A percentile compares a stretch with the other conserved stretches of the same genome.
These are phyloP conservation scores for Orchesella cincta DNA, from an alignment of 1,140 invertebrate genomes.

Conservation along the genomic window DNA sequence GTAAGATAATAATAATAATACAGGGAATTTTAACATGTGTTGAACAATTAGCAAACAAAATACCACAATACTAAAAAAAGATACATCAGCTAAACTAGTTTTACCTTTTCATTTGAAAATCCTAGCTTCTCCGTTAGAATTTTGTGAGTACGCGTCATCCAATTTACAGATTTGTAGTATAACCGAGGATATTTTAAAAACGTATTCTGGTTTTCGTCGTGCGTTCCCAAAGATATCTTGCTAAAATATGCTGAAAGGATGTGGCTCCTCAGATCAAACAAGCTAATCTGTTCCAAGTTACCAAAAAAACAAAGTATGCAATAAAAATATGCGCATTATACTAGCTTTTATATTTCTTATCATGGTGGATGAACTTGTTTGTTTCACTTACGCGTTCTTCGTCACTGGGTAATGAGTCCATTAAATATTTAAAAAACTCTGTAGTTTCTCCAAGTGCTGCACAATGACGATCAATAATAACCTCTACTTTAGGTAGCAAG, in stretches of 20 bases:
- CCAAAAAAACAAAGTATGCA: too few relatives aligned
- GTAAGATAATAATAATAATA: background rate
- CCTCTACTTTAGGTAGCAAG: background rate
- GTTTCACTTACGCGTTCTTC: background rate
- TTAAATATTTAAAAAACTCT: background rate
- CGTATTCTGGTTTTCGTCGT: background rate
- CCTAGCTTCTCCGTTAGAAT: background rate
- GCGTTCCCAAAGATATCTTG: background rate
- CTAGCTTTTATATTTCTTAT: background rate
- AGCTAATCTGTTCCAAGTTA: background rate
- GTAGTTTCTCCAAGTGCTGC: background rate
- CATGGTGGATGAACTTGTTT: too few relatives aligned
- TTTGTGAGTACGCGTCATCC: background rate
- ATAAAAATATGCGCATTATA: background rate
- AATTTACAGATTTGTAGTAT: background rate
- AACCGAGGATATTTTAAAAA: background rate
- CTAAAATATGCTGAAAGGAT: background rate
- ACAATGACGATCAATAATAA: background rate
- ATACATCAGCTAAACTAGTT: background rate
- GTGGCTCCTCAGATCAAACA: background rate
- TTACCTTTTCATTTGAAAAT: conserved; percentile 6
- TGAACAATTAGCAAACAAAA: background rate
- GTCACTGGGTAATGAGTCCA: background rate
- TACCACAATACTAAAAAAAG: background rate
- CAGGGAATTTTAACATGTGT: background rate